phyloP scores from a whole-genome alignment of 2,888 invertebrate species.

The Asteroscopus sphinx region DNA sequence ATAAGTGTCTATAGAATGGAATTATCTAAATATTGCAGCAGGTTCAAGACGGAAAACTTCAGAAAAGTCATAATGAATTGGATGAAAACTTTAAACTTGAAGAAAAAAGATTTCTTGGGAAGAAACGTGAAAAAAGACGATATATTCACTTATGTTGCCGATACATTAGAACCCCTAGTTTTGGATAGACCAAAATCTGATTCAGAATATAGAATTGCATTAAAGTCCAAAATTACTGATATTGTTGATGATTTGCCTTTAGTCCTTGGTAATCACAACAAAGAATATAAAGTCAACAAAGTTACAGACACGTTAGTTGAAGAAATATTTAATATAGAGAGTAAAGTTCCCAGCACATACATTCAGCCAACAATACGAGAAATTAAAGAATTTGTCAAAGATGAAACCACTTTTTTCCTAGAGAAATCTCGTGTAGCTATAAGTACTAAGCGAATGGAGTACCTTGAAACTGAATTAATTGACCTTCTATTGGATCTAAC shows the following conservation, averaged over 20 bases:
- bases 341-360: conserved; percentile 24
- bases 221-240: conserved; percentile 34
- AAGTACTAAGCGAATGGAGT: conserved; percentile 30
- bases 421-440: conserved; percentile 28
- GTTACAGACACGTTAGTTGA: conserved; percentile 33
- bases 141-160: conserved; percentile 36
- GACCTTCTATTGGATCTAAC: conserved; percentile 34
- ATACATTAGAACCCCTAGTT: conserved; percentile 46
- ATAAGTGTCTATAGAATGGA: conserved; percentile 20
- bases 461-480: conserved; percentile 38
- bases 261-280: conserved; percentile 22
- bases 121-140: conserved; percentile 33
- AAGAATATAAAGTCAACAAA: conserved; percentile 25
- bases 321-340: conserved; percentile 40
- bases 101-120: conserved; percentile 42
- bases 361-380: conserved; percentile 44
- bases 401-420: conserved; percentile 46
- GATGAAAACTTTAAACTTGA: conserved; percentile 46
- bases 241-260: conserved; percentile 46
- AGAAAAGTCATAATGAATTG: conserved; percentile 32
- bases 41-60: conserved; percentile 27
- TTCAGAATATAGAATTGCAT: conserved; percentile 33
- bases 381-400: conserved; percentile 47
- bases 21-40: conserved; percentile 36
- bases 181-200: conserved; percentile 38